A percentile compares a stretch with the other conserved stretches of the same genome.
Evolutionary conservation across 2,888 invertebrate genomes (phyloP).

Genomic region (Athrips mouffetella): DNA sequence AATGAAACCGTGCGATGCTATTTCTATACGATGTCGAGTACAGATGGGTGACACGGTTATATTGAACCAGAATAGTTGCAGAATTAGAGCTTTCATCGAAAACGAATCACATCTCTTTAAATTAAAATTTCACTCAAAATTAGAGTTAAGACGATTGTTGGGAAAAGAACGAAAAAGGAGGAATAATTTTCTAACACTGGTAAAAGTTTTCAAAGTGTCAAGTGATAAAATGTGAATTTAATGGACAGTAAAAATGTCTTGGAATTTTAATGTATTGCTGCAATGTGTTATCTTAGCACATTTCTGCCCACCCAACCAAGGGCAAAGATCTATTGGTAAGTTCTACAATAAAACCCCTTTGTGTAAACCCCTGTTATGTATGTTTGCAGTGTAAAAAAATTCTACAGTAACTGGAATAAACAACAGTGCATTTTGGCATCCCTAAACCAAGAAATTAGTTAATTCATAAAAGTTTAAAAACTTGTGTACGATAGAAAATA

Average conservation of each 20-base stretch:
- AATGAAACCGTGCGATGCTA: constrained; percentile 31
- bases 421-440: too few species aligned
- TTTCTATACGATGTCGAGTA: constrained; percentile 38
- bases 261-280: constrained; percentile 20
- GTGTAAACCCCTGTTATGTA: background rate
- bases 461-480: too few species aligned
- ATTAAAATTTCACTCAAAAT: too few species aligned
- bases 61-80: constrained; percentile 31
- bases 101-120: too few species aligned
- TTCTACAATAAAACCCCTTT: background rate
- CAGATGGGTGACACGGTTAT: constrained; percentile 36
- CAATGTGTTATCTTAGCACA: constrained; percentile 23
- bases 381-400: background rate
- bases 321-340: constrained; percentile 40
- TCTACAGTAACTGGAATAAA: too few species aligned
- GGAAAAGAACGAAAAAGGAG: too few species aligned
- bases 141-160: too few species aligned
- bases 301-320: constrained; percentile 28
- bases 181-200: constrained; percentile 19
- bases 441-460: too few species aligned
- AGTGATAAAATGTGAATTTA: constrained; percentile 6
- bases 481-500: too few species aligned
- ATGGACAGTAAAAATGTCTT: constrained; percentile 18
- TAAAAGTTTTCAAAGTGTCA: background rate
- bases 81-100: too few species aligned